Evolutionary conservation across 2,797 vertebrate genomes (phyloP).

Genomic region (Dromococcyx pavoninus): DNA sequence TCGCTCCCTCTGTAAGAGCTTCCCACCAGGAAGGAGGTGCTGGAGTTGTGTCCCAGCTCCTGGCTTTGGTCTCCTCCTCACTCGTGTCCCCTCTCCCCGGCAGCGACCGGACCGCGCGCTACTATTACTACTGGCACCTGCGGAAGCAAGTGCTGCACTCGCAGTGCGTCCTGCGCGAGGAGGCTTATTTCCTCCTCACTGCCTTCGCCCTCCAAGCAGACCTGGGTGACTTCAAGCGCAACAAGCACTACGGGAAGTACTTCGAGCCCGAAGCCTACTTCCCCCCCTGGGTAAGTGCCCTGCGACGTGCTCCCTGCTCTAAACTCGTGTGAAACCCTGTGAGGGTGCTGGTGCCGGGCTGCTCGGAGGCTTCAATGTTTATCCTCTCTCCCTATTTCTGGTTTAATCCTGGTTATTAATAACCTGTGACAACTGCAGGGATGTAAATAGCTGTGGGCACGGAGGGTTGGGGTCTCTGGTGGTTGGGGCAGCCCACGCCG

Average conservation of each 20-base stretch:
- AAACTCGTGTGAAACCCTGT: rapidly evolving
- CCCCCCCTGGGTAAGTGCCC: slow-evolving; percentile 88
- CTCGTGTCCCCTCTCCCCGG: neutral
- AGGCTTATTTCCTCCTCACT: slow-evolving; percentile 96
- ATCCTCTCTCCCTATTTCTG: neutral
- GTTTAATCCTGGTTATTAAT: neutral
- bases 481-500: neutral
- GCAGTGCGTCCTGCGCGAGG: slow-evolving; percentile 90
- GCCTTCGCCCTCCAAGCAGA: slow-evolving; percentile 96
- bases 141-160: slow-evolving; percentile 95
- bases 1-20: neutral
- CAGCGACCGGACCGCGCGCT: slow-evolving; percentile 91
- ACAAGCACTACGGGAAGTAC: slow-evolving; percentile 96
- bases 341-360: neutral
- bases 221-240: slow-evolving; percentile 95
- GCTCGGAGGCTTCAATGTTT: neutral
- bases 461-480: neutral
- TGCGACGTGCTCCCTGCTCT: neutral
- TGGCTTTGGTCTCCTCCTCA: neutral
- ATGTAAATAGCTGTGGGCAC: neutral
- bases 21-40: neutral
- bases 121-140: slow-evolving; percentile 98
- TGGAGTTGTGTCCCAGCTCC: neutral
- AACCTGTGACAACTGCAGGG: neutral
- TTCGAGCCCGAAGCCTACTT: slow-evolving; percentile 97